Evolutionary conservation across 1,140 invertebrate genomes (phyloP), one percentile per base, ranked within the genome.

Genomic region (Neocloeon triangulifer): DNA sequence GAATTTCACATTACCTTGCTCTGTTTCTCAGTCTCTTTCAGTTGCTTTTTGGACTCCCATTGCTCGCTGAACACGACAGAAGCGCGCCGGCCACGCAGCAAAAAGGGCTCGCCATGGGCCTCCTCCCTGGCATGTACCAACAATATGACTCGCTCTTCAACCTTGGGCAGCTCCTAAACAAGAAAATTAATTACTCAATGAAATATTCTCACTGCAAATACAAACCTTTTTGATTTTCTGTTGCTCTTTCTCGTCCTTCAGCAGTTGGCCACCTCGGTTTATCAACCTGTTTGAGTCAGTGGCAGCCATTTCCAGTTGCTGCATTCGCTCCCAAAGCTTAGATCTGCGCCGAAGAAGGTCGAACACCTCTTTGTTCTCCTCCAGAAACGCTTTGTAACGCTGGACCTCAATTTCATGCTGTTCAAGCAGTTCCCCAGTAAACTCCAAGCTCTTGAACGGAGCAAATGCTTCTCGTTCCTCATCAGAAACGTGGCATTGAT

Each of bases 171-270:
- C 53, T 62, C 48, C 44, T 53, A 36, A 32, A 32, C 38, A 25
- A 32, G 17, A 29, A 34, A 30, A 31, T 15, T 4, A 38, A 20
- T 25, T 25, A 19, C 9, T 30, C 30, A 8, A 5, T 15, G n/a
- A n/a, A n/a, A n/a, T n/a, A n/a, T n/a, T n/a, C n/a, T n/a, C n/a
- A 18, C 25, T 4, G 17, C 12, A 30, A 20, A 7, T 31, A 7
- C 27, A 34, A 40, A 59, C 58, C 45, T 72, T 75, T 25, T 59
- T 66, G 2, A 67, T 53, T 10, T 70, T 62, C 44, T 80, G 86
- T 7, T 80, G 58, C 41, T 79, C 73, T 41, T 74, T 81, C 50
- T 88, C 82, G 47, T 88, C 81, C 17, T 63, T 60, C 1, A 89
- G 51, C 6, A 89, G 55, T 39, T 77, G 70, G 0, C 81, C 80